Conservation (phyloP, 2,797 vertebrate genomes). For the Botia kubotai region DNA sequence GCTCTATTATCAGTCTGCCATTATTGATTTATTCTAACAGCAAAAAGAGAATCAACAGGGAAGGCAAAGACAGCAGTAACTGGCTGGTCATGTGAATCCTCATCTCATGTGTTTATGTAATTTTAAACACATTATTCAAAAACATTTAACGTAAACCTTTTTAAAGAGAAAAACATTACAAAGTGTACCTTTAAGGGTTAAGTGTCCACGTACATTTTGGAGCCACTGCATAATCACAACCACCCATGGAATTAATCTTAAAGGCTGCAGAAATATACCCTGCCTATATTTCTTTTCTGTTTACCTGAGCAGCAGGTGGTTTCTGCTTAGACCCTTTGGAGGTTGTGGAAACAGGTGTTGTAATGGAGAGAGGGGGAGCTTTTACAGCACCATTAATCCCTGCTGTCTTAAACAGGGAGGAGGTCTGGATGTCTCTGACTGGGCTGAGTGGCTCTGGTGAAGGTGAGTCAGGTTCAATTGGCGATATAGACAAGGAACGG, state of each 20-base stretch:
- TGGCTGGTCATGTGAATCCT: too few species aligned
- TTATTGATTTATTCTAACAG: too few species aligned
- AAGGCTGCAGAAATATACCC: neutral
- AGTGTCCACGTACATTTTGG: neutral
- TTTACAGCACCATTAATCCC: constrained; percentile 53
- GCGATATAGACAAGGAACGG: constrained; percentile 67
- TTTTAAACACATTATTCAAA: neutral
- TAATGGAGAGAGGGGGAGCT: constrained; percentile 36
- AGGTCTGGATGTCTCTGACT: constrained; percentile 57
- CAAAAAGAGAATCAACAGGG: too few species aligned
- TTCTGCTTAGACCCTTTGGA: constrained; percentile 28
- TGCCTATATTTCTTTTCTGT: constrained; percentile 21
- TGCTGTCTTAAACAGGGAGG: constrained; percentile 58
- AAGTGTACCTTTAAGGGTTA: neutral
- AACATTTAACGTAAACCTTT: neutral
- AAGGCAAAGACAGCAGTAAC: too few species aligned
- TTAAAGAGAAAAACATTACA: neutral
- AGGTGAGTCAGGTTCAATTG: constrained; percentile 63
- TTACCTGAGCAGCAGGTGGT: constrained; percentile 64
- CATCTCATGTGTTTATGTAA: too few species aligned
- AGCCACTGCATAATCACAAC: neutral
- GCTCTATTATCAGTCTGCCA: too few species aligned
- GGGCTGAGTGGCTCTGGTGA: constrained; percentile 68
- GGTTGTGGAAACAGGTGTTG: constrained; percentile 46
- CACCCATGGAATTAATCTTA: neutral